Evolutionary conservation across 2,797 vertebrate species (phyloP), one percentile per base, ranked within the genome.

Genomic region (Pempheris klunzingeri): DNA sequence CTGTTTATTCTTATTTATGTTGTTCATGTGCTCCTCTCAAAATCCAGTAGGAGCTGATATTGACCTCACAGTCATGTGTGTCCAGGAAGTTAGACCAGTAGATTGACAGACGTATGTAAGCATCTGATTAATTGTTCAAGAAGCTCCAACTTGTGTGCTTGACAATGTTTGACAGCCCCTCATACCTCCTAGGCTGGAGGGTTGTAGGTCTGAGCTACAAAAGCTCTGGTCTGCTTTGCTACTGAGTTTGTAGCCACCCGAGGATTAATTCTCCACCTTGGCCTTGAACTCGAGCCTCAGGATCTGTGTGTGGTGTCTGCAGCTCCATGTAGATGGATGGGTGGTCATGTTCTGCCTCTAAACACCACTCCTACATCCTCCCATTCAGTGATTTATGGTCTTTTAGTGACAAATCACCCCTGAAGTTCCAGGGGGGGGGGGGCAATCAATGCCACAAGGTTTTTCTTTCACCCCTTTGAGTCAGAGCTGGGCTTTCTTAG

Each of bases 321-420:
- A 57, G 68, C 65, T 71, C 24, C 47, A 60, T 64, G 15, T 85
- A 81, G 87, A 89, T 80, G 54, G 77, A 85, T 85, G 78, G 55
- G 65, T 84, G 74, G 76, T 70, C 74, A 85, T 80, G 73, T 60
- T 74, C 54, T 74, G 75, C 69, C 55, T 79, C 80, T 85, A 75
- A 83, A 75, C 74, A 61, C 49, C 57, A 72, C 74, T 65, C 55
- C 73, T 64, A 39, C 6, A 11, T 53, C 68, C 68, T 87, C 73
- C 78, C 71, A 65, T 80, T 84, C 78, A 55, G 84, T 93, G 92
- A 93, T 92, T 92, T 91, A 93, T 93, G 92, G 86, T 87, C 87
- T 88, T 90, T 88, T 87, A 79, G 80, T 93, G 92, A 93, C 84
- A 93, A 92, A 93, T 94, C 85, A 79, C 91, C 82, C 75, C 74